Percentiles rank a stretch among this genome's conserved stretches.
phyloP scores from a whole-genome alignment of 2,797 vertebrate species.

The Sparidentex hasta region DNA sequence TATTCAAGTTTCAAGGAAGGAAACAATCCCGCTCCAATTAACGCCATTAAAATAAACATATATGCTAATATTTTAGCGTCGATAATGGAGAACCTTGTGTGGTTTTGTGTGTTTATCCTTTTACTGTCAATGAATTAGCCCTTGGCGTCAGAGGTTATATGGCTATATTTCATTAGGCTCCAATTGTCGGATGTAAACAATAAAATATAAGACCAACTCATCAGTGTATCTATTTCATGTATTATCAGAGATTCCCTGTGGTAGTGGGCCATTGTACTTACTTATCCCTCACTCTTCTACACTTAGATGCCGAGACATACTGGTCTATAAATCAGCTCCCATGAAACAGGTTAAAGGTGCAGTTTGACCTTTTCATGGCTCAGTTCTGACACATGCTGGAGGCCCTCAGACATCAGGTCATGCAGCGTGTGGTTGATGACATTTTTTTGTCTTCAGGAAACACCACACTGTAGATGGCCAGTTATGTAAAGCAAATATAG shows the following conservation, averaged over 20 bases:
- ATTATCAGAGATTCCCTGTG: not conserved
- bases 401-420: slow-evolving; percentile 2
- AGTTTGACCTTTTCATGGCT: slow-evolving; percentile 35
- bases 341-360: slow-evolving; percentile 17
- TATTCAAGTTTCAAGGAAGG: not conserved
- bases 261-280: not conserved
- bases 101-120: too few species aligned
- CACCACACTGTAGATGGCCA: not conserved
- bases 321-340: not conserved
- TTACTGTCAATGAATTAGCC: too few species aligned
- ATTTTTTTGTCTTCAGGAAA: slow-evolving; percentile 12
- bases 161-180: not conserved
- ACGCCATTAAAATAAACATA: too few species aligned
- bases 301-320: not conserved
- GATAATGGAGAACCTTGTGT: too few species aligned
- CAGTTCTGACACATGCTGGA: slow-evolving; percentile 7
- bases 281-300: not conserved
- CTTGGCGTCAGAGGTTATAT: not conserved
- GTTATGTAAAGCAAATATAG: not conserved
- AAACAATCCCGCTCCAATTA: not conserved
- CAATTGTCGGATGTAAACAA: not conserved
- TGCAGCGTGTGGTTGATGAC: slow-evolving; percentile 1
- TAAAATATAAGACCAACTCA: not conserved
- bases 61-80: too few species aligned
- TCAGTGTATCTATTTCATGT: not conserved